phyloP scores from a whole-genome alignment of 2,797 vertebrate genomes.

The Sebastes matsubarae region DNA sequence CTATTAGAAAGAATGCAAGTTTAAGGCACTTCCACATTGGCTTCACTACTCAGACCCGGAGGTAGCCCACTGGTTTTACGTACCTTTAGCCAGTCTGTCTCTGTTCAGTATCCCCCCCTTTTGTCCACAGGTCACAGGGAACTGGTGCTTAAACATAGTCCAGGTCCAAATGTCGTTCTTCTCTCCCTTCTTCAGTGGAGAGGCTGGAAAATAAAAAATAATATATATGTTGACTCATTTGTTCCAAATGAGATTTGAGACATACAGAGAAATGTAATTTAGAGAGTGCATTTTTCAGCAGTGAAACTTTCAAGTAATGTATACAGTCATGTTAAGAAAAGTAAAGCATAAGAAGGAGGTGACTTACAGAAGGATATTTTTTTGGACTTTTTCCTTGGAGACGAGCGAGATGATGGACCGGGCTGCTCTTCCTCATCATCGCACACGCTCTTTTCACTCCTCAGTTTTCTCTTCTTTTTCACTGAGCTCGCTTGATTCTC shows the following conservation, averaged over 20 bases:
- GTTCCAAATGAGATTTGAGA: not conserved
- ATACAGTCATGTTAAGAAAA: not conserved
- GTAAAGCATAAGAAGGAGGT: not conserved
- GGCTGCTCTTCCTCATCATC: conserved; percentile 36
- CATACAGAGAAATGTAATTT: not conserved
- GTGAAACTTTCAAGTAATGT: not conserved
- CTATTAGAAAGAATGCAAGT: too few relatives aligned
- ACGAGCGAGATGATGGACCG: conserved; percentile 49
- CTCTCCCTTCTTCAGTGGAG: conserved; percentile 64
- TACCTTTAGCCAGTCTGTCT: conserved; percentile 70
- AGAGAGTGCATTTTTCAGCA: not conserved
- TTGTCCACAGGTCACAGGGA: conserved; percentile 75
- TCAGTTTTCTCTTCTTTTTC: conserved; percentile 49
- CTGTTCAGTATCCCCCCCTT: conserved; percentile 42
- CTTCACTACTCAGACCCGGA: too few relatives aligned
- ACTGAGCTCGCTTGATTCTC: not conserved
- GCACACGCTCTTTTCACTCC: not conserved
- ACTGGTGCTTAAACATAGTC: conserved; percentile 52
- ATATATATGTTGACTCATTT: not conserved
- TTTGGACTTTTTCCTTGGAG: conserved; percentile 43
- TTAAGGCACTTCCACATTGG: too few relatives aligned
- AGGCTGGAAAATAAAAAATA: conserved; percentile 46
- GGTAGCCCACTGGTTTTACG: too few relatives aligned
- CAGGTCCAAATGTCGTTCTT: conserved; percentile 66
- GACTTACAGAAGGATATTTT: conserved; percentile 71